Evolutionary conservation across 2,113 vertebrate genomes (phyloP).

Genomic region (Bombycilla garrulus): DNA sequence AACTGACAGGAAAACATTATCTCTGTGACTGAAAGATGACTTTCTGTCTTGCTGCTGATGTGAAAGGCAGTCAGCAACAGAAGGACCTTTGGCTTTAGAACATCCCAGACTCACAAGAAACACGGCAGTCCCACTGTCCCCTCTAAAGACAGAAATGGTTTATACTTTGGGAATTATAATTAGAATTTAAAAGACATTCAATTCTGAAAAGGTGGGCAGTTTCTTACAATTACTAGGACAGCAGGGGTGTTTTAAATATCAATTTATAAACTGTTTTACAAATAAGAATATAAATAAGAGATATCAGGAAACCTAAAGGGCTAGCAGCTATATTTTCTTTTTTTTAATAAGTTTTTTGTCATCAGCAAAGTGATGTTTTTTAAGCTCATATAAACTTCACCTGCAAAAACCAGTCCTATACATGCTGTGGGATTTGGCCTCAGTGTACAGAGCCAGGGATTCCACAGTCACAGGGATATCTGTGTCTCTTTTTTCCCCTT

Average conservation of each 20-base stretch:
- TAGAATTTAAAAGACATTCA: background rate
- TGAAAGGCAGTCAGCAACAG: background rate
- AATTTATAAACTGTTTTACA: background rate
- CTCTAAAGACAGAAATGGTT: background rate
- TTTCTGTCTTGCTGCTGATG: background rate
- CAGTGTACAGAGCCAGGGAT: background rate
- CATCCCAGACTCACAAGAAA: background rate
- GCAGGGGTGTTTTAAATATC: background rate
- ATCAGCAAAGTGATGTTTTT: background rate
- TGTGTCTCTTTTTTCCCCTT: background rate
- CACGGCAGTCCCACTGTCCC: background rate
- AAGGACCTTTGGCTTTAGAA: background rate
- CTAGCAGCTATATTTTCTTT: background rate
- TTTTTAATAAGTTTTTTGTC: too few relatives aligned
- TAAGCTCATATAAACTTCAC: background rate
- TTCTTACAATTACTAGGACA: background rate
- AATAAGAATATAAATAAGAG: background rate
- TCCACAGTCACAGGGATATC: background rate
- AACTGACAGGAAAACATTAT: background rate
- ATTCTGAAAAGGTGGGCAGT: background rate
- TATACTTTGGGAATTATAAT: background rate
- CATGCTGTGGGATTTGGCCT: accelerated
- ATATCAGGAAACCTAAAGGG: background rate
- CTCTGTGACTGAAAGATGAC: background rate
- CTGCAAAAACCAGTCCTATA: background rate